A percentile compares a stretch with the other conserved stretches of the same genome.
Conservation (phyloP, 2,888 invertebrate genomes). For the Heliconius erato region DNA sequence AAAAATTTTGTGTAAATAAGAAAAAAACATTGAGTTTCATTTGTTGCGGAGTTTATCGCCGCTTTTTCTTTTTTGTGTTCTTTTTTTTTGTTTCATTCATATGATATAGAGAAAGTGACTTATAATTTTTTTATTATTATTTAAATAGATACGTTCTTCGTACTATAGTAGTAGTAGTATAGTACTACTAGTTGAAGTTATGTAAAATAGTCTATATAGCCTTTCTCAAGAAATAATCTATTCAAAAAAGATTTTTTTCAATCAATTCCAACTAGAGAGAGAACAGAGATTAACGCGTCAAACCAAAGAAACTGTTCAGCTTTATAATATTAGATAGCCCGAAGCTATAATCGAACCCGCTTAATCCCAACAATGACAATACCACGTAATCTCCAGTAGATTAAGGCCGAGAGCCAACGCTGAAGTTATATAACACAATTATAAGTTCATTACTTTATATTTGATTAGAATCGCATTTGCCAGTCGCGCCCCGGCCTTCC, state of each 20-base stretch:
- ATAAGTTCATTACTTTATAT: conserved; percentile 24
- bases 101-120: no score
- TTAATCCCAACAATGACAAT: conserved; percentile 4
- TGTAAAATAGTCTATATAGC: no score
- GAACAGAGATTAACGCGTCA: background rate
- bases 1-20: background rate
- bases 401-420: conserved; percentile 17
- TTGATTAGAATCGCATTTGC: conserved; percentile 17
- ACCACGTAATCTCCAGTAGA: conserved; percentile 11
- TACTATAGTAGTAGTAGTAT: no score
- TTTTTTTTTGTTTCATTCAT: no score
- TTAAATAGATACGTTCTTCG: no score
- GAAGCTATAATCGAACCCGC: conserved; percentile 28
- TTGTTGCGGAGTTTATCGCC: no score
- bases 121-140: no score
- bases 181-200: no score
- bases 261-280: background rate
- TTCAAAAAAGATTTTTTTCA: background rate
- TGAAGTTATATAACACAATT: conserved; percentile 21
- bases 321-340: background rate
- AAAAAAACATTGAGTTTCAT: no score
- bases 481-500: background rate
- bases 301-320: background rate
- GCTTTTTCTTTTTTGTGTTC: no score
- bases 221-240: no score